Conservation (phyloP, 2,113 vertebrate species). For the Eudyptes chrysolophus region DNA sequence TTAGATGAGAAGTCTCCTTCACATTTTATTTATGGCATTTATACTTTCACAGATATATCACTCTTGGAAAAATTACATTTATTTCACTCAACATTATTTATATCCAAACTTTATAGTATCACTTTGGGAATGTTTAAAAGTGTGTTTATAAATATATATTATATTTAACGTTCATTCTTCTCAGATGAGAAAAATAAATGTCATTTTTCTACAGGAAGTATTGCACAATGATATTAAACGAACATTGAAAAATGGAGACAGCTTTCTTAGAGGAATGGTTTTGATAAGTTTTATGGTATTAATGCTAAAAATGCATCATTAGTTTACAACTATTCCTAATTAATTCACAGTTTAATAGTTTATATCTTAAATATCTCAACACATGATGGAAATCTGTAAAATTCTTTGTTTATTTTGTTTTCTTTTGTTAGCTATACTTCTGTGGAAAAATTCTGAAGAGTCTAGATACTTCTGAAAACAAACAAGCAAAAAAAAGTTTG, state of each 20-base stretch:
- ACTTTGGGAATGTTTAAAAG: neutral
- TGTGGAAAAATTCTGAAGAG: neutral
- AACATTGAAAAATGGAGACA: neutral
- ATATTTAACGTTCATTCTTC: neutral
- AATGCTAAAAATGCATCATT: neutral
- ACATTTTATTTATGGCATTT: neutral
- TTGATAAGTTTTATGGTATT: neutral
- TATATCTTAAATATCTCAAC: neutral
- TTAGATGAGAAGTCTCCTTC: neutral
- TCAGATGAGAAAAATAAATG: neutral
- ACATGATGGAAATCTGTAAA: neutral
- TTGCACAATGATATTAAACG: neutral
- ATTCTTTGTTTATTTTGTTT: neutral
- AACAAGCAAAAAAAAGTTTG: neutral
- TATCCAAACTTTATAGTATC: neutral
- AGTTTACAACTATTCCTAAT: neutral
- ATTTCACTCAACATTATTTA: neutral
- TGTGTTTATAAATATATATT: neutral
- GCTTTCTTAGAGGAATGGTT: neutral
- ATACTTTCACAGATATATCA: neutral
- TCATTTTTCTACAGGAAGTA: neutral
- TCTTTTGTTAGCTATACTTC: neutral
- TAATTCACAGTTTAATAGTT: neutral
- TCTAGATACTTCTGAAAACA: neutral
- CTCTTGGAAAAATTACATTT: neutral